Base-by-base conservation (phyloP, 1,140 invertebrate genomes). In the Microplitis demolitor region DNA sequence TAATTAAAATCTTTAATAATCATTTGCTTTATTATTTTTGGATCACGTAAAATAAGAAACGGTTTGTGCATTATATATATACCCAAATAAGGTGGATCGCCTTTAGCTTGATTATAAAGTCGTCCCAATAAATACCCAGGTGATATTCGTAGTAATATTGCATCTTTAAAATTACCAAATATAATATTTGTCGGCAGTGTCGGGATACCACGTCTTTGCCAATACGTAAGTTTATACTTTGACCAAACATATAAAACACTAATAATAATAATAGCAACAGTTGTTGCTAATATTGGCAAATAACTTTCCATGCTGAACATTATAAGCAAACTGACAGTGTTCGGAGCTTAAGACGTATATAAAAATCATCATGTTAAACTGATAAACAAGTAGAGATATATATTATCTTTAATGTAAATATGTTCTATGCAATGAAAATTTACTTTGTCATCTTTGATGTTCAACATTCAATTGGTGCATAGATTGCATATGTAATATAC, bases 1-100 rank as follows among this genome's bases (percentile, higher is more conserved):
- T 84, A 72, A 14, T 88, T 80, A 71, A 90, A 90, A 56, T 90
- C 88, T 66, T 87, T 88, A 0, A 90, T 80, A 3, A 87, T 73
- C 3, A 91, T 71, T 11, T 83, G 79, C 14, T 84, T 85, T 31
- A 85, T 82, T 0, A 84, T 6, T 66, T 83, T 76, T 0, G 82
- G 78, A 63, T 79, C 80, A 0, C 78, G 73, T 0, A 85, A 1
- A 0, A 86, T 4, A 0, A 86, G 9, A 24, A 78, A 83, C 0
- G 83, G 84, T 24, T 83, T 83, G 8, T 82, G 78, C 4, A 85
- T 70, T 2, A 84, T 79, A 16, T 85, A 85, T 39, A 84, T 77
- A 2, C 83, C 83, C 1, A 83, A 3, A 31, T 76, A 54, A 2
- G 78, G 78, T 0, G 74, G 73, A 1, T 82, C 39, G 0, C 69